Evolutionary conservation across 2,113 vertebrate species (phyloP), one percentile per base, ranked within the genome.

Genomic region (Dascyllus trimaculatus): DNA sequence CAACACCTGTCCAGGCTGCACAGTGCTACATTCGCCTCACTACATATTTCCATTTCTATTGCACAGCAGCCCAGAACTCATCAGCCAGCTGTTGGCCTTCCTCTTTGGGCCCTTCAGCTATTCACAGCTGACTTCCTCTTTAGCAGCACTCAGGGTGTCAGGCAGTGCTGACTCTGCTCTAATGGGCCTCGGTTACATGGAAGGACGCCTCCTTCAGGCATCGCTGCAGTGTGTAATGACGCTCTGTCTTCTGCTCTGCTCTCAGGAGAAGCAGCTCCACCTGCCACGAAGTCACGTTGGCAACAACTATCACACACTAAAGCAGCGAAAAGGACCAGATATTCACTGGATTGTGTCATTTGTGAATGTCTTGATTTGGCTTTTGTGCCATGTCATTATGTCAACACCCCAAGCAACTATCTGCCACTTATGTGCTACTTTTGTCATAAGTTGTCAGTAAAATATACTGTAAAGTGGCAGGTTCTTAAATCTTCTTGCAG

Each of bases 61-160:
- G 45, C 73, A 58, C 29, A 19, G 14, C 67, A 57, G 59, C 71
- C 38, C 77, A 49, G 60, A 74, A 82, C 61, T 88, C 75, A 72
- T 81, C 68, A 19, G 75, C 81, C 89, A 85, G 86, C 76, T 90
- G 90, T 45, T 84, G 78, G 65, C 61, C 78, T 62, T 54, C 32
- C 80, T 82, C 81, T 70, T 49, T 64, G 86, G 65, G 67, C 86
- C 88, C 85, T 83, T 81, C 25, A 80, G 88, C 84, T 71, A 79
- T 87, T 82, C 80, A 88, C 87, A 89, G 87, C 89, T 86, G 87
- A 90, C 69, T 90, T 90, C 77, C 86, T 89, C 75, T 86, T 82
- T 65, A 84, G 84, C 10, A 61, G 70, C 78, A 80, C 49, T 74
- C 62, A 62, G 78, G 75, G 26, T 82, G 72, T 86, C 35, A 65